Percentiles rank a stretch among this genome's conserved stretches.
These are phyloP conservation scores for Empis livida DNA, from an alignment of 2,888 invertebrate species.

Conservation along the genomic window DNA sequence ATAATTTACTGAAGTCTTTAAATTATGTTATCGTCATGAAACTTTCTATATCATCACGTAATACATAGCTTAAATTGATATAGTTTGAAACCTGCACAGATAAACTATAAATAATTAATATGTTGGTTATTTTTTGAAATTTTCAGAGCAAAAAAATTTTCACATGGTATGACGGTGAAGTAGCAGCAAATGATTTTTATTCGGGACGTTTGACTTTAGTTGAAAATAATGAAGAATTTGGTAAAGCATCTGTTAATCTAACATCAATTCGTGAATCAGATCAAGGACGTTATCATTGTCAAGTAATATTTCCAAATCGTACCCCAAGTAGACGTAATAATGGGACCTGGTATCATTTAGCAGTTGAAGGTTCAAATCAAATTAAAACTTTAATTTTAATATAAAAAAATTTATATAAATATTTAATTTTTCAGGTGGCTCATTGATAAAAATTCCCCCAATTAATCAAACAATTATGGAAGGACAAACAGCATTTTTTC, in stretches of 20 bases:
- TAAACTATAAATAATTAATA: too few relatives aligned
- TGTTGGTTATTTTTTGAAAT: too few relatives aligned
- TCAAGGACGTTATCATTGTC: slow-evolving; percentile 86
- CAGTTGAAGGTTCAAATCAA: slow-evolving; percentile 59
- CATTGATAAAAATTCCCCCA: slow-evolving; percentile 75
- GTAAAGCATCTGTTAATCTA: slow-evolving; percentile 61
- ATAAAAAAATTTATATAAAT: not conserved
- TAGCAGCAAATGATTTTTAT: slow-evolving; percentile 54
- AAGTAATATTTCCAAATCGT: slow-evolving; percentile 75
- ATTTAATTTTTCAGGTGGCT: slow-evolving; percentile 50
- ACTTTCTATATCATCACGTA: too few relatives aligned
- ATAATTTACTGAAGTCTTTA: too few relatives aligned
- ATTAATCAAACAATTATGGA: slow-evolving; percentile 79
- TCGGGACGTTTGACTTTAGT: slow-evolving; percentile 58
- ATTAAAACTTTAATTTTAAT: not conserved
- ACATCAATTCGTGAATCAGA: slow-evolving; percentile 79
- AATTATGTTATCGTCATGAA: too few relatives aligned
- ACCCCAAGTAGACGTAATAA: slow-evolving; percentile 74
- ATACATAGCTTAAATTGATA: too few relatives aligned
- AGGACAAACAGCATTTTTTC: slow-evolving; percentile 67
- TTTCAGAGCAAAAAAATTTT: slow-evolving; percentile 62
- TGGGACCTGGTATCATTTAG: slow-evolving; percentile 79
- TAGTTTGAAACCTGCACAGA: too few relatives aligned
- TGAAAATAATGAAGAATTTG: slow-evolving; percentile 38
- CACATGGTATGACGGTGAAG: slow-evolving; percentile 65